These are phyloP conservation scores for Polymixis flavicincta DNA, from an alignment of 2,888 invertebrate species.

Conservation along the genomic window DNA sequence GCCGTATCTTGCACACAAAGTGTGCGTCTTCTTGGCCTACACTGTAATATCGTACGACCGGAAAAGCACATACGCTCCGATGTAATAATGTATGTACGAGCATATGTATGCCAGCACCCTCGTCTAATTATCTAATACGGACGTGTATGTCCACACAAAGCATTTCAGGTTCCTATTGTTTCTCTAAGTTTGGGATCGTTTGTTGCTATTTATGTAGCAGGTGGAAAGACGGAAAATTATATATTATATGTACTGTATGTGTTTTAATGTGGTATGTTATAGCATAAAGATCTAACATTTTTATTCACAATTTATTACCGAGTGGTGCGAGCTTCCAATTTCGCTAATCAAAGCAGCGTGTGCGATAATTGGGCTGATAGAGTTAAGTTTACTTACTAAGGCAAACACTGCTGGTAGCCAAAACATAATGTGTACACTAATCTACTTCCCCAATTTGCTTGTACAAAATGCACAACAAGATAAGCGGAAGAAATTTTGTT, in stretches of 20 bases:
- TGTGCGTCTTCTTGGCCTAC: conserved; percentile 65
- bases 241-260: not conserved
- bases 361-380: conserved; percentile 30
- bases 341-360: conserved; percentile 21
- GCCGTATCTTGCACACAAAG: conserved; percentile 66
- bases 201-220: conserved; percentile 16
- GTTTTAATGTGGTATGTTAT: conserved; percentile 3
- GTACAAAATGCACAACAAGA: conserved; percentile 41
- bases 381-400: conserved; percentile 16
- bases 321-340: conserved; percentile 1
- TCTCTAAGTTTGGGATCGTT: conserved; percentile 35
- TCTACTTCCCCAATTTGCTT: conserved; percentile 40
- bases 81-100: conserved; percentile 35
- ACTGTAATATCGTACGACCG: conserved; percentile 59
- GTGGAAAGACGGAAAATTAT: conserved; percentile 5
- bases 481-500: conserved; percentile 37
- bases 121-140: conserved; percentile 54
- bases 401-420: conserved; percentile 12
- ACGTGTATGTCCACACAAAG: conserved; percentile 49
- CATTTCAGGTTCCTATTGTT: conserved; percentile 56
- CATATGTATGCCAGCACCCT: conserved; percentile 31
- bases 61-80: conserved; percentile 52
- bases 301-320: conserved; percentile 3
- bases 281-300: not conserved
- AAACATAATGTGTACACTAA: conserved; percentile 36